Conservation (phyloP, 1,140 invertebrate genomes). For the Oryzaephilus surinamensis region DNA sequence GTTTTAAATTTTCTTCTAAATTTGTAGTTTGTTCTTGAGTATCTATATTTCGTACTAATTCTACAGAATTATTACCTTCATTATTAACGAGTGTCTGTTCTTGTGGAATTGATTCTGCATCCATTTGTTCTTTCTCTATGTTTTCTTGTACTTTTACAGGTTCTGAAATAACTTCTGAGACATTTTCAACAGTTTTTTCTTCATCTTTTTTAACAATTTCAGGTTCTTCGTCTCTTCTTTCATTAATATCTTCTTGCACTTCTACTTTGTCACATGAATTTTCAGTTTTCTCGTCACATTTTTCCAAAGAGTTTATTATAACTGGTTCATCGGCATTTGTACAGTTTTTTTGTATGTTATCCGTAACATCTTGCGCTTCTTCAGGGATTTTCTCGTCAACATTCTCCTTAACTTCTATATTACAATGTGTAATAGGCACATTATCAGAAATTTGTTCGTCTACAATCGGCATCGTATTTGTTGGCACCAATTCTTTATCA, state of each 20-base stretch:
- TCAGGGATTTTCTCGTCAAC: not conserved
- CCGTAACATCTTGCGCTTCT: not conserved
- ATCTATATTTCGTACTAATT: too few species aligned
- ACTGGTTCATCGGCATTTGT: not conserved
- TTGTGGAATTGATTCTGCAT: not conserved
- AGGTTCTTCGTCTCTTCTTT: slow-evolving; percentile 1
- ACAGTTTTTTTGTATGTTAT: not conserved
- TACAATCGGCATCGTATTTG: not conserved
- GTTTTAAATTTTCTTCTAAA: too few species aligned
- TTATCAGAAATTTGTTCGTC: not conserved
- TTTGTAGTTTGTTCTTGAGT: not conserved
- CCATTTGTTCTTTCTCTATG: slow-evolving; percentile 1
- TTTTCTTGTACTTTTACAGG: too few species aligned
- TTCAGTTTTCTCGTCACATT: not conserved
- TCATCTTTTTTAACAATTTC: not conserved
- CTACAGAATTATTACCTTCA: slow-evolving; percentile 4
- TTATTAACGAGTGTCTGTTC: not conserved
- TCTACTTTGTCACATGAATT: not conserved
- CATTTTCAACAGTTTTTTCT: too few species aligned
- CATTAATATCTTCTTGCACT: not conserved
- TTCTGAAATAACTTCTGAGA: too few species aligned
- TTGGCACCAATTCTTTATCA: slow-evolving; percentile 1
- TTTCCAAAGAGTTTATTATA: not conserved
- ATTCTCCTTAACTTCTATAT: not conserved
- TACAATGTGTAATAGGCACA: too few species aligned